Conservation (phyloP, 64 coral and sea anemone species). For the Montipora sp. region DNA sequence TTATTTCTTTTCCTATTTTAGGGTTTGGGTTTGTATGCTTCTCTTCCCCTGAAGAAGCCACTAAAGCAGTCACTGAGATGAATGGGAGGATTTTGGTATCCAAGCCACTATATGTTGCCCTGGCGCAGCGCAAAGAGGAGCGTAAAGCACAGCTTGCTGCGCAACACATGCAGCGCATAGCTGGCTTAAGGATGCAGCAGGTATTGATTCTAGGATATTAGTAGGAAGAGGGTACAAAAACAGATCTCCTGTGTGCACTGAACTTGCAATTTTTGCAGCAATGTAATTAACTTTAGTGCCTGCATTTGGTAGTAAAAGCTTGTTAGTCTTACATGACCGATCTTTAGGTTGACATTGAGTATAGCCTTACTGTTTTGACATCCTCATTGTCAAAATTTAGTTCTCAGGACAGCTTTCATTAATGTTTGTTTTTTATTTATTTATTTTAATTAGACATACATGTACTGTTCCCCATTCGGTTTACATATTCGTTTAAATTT, state of each 20-base stretch:
- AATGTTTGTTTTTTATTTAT: no score
- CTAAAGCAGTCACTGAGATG: slow-evolving; percentile 98
- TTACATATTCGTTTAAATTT: no score
- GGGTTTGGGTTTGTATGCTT: slow-evolving; percentile 99
- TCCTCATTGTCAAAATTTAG: no score
- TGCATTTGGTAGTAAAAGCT: no score
- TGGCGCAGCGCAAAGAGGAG: slow-evolving; percentile 94
- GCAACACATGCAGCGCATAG: slow-evolving; percentile 97
- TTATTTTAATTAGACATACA: no score
- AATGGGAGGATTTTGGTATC: slow-evolving; percentile 93
- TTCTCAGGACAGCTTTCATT: no score
- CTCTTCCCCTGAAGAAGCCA: slow-evolving; percentile 95
- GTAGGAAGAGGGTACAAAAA: background rate
- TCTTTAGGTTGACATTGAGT: no score
- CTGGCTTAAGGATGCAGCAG: slow-evolving; percentile 94
- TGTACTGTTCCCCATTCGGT: no score
- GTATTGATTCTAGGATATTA: background rate
- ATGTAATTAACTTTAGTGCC: no score
- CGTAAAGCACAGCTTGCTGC: slow-evolving; percentile 91
- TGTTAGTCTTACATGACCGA: no score
- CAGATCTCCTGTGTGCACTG: no score
- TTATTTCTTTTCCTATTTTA: slow-evolving; percentile 7
- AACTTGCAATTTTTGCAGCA: slow-evolving; percentile 41
- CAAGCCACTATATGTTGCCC: slow-evolving; percentile 98
- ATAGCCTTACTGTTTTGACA: no score